phyloP scores from a whole-genome alignment of 2,113 vertebrate genomes.

The Xiphophorus hellerii region DNA sequence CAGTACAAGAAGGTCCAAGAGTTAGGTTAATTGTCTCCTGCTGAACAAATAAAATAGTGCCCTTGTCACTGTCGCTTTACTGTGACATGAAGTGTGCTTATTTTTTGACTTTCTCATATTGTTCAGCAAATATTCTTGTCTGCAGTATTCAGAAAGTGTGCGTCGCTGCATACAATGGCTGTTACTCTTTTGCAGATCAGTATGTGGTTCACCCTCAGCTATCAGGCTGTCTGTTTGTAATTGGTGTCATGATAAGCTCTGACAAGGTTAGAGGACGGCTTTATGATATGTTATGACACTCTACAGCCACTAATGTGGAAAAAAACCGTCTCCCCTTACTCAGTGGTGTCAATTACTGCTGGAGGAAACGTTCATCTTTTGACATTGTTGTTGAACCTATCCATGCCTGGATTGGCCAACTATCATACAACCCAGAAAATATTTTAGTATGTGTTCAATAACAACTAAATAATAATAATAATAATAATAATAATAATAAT shows the following conservation, averaged over 20 bases:
- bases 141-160: conserved; percentile 29
- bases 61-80: conserved; percentile 61
- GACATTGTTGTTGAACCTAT: conserved; percentile 11
- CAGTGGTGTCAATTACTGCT: conserved; percentile 64
- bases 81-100: conserved; percentile 49
- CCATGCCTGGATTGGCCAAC: background rate
- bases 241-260: conserved; percentile 76
- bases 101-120: conserved; percentile 29
- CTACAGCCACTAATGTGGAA: conserved; percentile 51
- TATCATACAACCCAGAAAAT: background rate
- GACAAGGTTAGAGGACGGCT: conserved; percentile 69
- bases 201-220: conserved; percentile 40
- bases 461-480: background rate
- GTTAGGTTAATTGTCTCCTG: conserved; percentile 66
- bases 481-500: no score
- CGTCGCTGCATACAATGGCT: conserved; percentile 30
- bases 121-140: conserved; percentile 21
- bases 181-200: conserved; percentile 66
- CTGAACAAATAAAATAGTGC: conserved; percentile 60
- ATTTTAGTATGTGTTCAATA: background rate
- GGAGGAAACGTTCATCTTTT: conserved; percentile 45
- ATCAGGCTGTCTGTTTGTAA: conserved; percentile 66
- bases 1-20: conserved; percentile 53
- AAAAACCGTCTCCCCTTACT: conserved; percentile 49
- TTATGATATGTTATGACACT: conserved; percentile 75